phyloP scores from a whole-genome alignment of 2,113 vertebrate species.

The Ctenomys sociabilis region DNA sequence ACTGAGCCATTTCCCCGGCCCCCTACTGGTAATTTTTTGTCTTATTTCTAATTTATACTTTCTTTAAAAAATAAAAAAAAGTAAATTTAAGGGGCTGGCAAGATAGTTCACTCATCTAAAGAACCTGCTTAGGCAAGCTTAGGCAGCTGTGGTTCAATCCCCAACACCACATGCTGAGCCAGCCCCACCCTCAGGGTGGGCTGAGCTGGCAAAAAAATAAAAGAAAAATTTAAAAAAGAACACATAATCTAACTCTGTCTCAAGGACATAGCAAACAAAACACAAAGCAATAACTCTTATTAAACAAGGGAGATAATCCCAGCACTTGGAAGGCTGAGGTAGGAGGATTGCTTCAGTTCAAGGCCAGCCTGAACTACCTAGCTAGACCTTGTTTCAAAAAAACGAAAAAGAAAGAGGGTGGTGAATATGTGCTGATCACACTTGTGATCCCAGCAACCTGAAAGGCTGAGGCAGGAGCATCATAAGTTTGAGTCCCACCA shows the following conservation, averaged over 20 bases:
- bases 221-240: too few species aligned
- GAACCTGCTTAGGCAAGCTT: too few species aligned
- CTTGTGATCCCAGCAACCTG: not conserved
- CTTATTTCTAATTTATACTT: too few species aligned
- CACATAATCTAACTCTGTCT: not conserved
- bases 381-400: not conserved
- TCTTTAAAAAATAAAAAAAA: too few species aligned
- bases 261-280: slow-evolving; percentile 5
- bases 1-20: too few species aligned
- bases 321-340: not conserved
- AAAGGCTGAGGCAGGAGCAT: not conserved
- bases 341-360: not conserved
- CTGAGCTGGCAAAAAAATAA: too few species aligned
- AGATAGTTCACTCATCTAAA: too few species aligned
- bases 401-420: not conserved
- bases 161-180: too few species aligned
- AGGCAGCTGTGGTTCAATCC: too few species aligned
- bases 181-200: too few species aligned
- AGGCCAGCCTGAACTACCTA: not conserved
- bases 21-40: too few species aligned
- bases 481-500: not conserved
- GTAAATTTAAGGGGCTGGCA: too few species aligned
- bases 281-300: not conserved
- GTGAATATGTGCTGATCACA: not conserved
- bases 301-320: not conserved